Percentiles rank a stretch among this genome's conserved stretches.
Evolutionary conservation across 2,113 vertebrate genomes (phyloP).

Genomic region (Paratilapia polleni): DNA sequence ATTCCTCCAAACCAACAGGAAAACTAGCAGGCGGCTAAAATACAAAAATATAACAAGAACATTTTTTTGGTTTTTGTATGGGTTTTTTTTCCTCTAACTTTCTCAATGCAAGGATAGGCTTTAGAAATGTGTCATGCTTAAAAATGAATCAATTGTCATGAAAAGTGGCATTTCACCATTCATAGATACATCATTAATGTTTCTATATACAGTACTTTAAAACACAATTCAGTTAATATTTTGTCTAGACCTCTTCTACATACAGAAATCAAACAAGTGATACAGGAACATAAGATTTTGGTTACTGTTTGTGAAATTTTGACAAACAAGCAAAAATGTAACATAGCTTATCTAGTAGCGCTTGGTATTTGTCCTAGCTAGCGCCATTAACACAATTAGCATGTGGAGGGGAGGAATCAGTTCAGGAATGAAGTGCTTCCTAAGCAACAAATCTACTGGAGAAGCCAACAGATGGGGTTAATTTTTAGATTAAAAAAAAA

Average conservation of each 20-base stretch:
- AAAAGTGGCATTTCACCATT: constrained; percentile 91
- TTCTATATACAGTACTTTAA: constrained; percentile 74
- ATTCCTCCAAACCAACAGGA: constrained; percentile 44
- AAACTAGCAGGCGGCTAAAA: constrained; percentile 64
- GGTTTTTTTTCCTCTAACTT: constrained; percentile 53
- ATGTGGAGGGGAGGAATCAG: constrained; percentile 69
- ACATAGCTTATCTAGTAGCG: constrained; percentile 80
- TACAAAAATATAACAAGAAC: constrained; percentile 75
- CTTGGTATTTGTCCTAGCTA: constrained; percentile 54
- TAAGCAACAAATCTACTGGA: constrained; percentile 87
- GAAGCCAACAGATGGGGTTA: constrained; percentile 84
- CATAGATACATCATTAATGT: constrained; percentile 84
- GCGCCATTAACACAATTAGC: constrained; percentile 62
- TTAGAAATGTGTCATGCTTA: constrained; percentile 94
- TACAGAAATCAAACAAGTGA: constrained; percentile 80
- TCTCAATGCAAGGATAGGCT: constrained; percentile 83
- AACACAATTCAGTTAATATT: constrained; percentile 66
- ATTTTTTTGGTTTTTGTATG: constrained; percentile 32
- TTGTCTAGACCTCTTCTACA: constrained; percentile 72
- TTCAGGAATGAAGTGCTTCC: constrained; percentile 71
- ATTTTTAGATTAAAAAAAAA: constrained; percentile 42
- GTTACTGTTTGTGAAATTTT: constrained; percentile 91
- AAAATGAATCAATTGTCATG: constrained; percentile 85
- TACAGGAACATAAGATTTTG: constrained; percentile 89
- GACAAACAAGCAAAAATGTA: constrained; percentile 88